A percentile compares a stretch with the other conserved stretches of the same genome.
phyloP scores from a whole-genome alignment of 2,113 vertebrate genomes.

The Scopus umbretta region DNA sequence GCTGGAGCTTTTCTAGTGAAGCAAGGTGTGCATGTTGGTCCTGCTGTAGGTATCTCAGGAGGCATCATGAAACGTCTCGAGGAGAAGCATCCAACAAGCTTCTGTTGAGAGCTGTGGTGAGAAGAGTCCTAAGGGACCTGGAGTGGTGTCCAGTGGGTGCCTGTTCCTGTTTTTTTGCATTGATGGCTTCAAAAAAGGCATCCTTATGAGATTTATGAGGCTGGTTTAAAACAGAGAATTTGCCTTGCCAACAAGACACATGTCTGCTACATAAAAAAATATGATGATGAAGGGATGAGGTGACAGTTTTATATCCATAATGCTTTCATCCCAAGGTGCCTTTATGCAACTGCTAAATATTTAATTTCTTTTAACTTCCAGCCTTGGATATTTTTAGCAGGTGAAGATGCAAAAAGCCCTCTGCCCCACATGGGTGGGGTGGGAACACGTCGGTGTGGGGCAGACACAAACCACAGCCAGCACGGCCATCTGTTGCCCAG shows the following conservation, averaged over 20 bases:
- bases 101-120: background rate
- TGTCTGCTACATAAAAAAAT: slow-evolving; percentile 60
- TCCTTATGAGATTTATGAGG: slow-evolving; percentile 39
- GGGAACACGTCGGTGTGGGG: accelerated
- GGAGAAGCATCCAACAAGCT: background rate
- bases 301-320: slow-evolving; percentile 61
- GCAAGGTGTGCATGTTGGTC: background rate
- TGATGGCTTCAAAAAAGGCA: slow-evolving; percentile 2
- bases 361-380: slow-evolving; percentile 32
- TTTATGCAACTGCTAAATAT: slow-evolving; percentile 65
- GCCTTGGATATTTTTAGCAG: background rate
- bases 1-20: background rate
- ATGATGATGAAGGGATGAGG: slow-evolving; percentile 46
- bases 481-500: accelerated
- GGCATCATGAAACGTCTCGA: accelerated
- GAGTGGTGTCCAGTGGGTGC: background rate
- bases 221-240: slow-evolving; percentile 54
- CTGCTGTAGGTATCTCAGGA: background rate
- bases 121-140: background rate
- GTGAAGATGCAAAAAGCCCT: background rate
- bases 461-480: background rate
- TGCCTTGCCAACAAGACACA: slow-evolving; percentile 68
- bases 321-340: slow-evolving; percentile 64
- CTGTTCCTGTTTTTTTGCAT: background rate
- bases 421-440: background rate